Conservation (phyloP, 2,113 vertebrate species). For the Larimichthys crocea region DNA sequence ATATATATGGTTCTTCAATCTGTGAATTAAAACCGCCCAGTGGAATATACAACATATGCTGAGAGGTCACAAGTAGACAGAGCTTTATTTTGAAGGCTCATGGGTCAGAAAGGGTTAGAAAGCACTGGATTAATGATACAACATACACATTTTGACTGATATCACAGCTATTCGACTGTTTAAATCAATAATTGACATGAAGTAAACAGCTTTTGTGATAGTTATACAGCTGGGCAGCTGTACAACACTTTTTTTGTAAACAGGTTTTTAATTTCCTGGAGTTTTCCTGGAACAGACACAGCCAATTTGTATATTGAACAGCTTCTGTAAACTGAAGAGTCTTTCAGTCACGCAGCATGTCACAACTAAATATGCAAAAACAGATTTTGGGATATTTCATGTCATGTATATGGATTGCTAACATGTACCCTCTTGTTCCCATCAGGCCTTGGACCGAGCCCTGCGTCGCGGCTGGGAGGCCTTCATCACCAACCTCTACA, state of each 20-base stretch:
- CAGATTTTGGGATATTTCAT: not conserved
- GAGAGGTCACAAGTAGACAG: not conserved
- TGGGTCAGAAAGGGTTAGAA: not conserved
- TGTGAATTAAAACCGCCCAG: too few species aligned
- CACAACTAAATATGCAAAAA: not conserved
- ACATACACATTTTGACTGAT: not conserved
- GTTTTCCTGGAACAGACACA: not conserved
- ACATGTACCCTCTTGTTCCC: constrained; percentile 11
- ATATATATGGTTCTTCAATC: not conserved
- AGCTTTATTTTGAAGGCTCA: not conserved
- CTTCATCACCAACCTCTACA: constrained; percentile 84
- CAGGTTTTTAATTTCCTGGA: not conserved
- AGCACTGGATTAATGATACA: not conserved
- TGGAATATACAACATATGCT: too few species aligned
- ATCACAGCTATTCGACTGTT: not conserved
- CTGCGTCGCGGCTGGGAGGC: constrained; percentile 84
- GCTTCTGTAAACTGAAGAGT: not conserved
- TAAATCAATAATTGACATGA: not conserved
- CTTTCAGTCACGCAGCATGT: not conserved
- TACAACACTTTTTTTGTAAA: too few species aligned
- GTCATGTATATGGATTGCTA: not conserved
- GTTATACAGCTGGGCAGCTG: too few species aligned
- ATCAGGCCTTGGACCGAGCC: constrained; percentile 82
- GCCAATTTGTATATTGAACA: not conserved
- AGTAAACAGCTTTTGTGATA: too few species aligned